Percentiles rank a stretch among this genome's conserved stretches.
phyloP scores from a whole-genome alignment of 2,113 vertebrate species.

The Urocitellus parryii region DNA sequence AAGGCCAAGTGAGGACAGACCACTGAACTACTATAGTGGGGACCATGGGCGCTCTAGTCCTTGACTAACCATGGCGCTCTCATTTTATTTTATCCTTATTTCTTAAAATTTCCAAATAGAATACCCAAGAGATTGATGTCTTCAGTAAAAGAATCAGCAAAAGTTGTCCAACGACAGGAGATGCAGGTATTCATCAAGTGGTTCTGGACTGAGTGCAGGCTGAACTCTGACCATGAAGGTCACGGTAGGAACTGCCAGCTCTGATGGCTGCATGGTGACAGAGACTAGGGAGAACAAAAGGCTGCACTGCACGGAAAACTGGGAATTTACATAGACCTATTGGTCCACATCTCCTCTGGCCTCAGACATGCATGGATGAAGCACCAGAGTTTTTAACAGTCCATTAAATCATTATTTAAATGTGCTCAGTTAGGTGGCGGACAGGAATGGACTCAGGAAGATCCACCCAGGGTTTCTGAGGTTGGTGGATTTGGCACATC shows the following conservation, averaged over 20 bases:
- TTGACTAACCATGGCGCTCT: neutral
- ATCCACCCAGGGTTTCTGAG: neutral
- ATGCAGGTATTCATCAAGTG: too few species aligned
- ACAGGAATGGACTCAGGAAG: neutral
- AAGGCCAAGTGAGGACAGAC: neutral
- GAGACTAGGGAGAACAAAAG: neutral
- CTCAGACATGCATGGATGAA: neutral
- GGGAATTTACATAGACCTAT: neutral
- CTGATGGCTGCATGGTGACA: neutral
- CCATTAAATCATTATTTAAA: neutral
- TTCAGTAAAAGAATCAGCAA: neutral
- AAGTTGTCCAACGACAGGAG: neutral
- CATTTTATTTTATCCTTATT: neutral
- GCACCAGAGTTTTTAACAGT: neutral
- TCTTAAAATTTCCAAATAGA: neutral
- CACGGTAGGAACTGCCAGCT: too few species aligned
- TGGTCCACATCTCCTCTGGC: neutral
- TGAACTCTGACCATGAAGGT: neutral
- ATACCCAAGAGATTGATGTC: neutral
- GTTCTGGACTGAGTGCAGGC: neutral
- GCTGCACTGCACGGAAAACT: neutral
- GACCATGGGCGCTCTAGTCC: accelerated
- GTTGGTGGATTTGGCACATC: too few species aligned
- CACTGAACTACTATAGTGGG: accelerated
- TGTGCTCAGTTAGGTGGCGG: neutral